Evolutionary conservation across 2,797 vertebrate species (phyloP), one percentile per base, ranked within the genome.

Genomic region (Cetoscarus ocellatus): DNA sequence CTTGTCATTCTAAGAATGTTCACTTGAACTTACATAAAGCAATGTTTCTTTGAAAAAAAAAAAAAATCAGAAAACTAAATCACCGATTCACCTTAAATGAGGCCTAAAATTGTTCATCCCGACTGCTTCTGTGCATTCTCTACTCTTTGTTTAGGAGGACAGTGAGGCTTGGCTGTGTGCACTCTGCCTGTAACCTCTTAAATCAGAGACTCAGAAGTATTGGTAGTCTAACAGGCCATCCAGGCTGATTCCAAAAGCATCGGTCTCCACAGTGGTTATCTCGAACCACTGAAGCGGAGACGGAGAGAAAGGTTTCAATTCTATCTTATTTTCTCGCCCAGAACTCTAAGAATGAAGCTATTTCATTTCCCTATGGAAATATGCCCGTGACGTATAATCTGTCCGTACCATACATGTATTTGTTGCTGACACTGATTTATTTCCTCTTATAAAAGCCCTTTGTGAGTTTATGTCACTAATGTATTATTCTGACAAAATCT

Each of bases 261-360:
- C 17, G 57, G 62, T 77, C 87, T 88, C 81, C 79, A 77, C 84
- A 80, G 63, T 80, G 73, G 80, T 90, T 90, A 89, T 91, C 88
- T 86, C 62, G 82, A 90, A 86, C 52, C 86, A 86, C 73, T 75
- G 83, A 85, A 89, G 88, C 86, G 70, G 77, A 83, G 75, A 87
- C 78, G 86, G 65, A 73, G 66, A 87, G 75, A 88, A 71, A 73
- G 60, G 68, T 80, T 88, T 86, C 74, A 86, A 75, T 88, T 86
- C 63, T 71, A 60, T 80, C 74, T 81, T 34, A 44, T 44, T 60
- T 77, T 81, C 75, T 82, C 78, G 73, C 73, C 73, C 69, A 56
- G 65, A 86, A 83, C 61, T 59, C 63, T 66, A 76, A 73, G 64
- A 84, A 81, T 72, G 43, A 78, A 55, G 62, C 59, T 72, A 73